phyloP scores from a whole-genome alignment of 2,113 vertebrate genomes.

The Istiophorus platypterus region DNA sequence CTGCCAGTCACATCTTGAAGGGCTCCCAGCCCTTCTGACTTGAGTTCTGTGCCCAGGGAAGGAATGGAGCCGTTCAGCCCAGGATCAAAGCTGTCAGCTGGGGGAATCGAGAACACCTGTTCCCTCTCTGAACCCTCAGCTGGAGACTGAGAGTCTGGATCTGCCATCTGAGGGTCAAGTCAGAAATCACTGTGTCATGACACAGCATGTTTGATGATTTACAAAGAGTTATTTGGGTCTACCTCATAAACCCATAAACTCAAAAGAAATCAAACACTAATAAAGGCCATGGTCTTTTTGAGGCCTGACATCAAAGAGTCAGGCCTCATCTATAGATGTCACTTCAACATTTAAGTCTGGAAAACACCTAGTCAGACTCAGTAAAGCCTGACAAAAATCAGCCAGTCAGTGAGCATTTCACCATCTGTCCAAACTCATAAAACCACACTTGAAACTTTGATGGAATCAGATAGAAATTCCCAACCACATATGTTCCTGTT shows the following conservation, averaged over 20 bases:
- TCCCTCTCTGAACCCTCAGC: neutral
- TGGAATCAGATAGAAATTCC: no score
- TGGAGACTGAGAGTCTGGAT: conserved; percentile 7
- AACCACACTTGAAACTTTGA: neutral
- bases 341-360: no score
- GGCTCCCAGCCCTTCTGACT: conserved; percentile 2
- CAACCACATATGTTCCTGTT: neutral
- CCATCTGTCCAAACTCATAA: neutral
- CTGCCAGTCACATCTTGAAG: conserved; percentile 52
- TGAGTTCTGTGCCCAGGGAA: conserved; percentile 5
- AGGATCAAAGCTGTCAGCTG: conserved; percentile 12
- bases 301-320: no score
- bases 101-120: neutral
- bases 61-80: neutral
- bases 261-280: no score
- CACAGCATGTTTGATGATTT: neutral
- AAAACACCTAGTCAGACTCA: no score
- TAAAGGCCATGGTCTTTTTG: no score
- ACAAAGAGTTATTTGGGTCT: neutral
- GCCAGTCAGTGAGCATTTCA: no score
- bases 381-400: no score
- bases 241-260: no score
- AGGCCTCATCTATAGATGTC: no score
- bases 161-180: conserved; percentile 38
- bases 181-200: no score